Base-by-base conservation (phyloP, 2,888 invertebrate genomes). In the Pyrrhia umbra region DNA sequence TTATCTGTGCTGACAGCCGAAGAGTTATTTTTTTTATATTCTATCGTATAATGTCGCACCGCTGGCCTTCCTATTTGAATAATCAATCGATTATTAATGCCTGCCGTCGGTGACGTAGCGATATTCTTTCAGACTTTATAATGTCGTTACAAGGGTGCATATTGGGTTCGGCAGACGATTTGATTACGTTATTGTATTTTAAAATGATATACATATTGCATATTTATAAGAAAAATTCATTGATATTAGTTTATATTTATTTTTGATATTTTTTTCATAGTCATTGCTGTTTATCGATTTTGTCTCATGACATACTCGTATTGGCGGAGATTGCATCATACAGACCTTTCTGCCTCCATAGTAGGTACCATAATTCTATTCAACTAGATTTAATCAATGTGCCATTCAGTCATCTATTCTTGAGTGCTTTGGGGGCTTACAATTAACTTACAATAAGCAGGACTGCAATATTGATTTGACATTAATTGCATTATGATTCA, bases 51-150 rank as follows among this genome's bases (percentile, higher is more conserved):
- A 78, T 80, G 81, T 69, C 77, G 70, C 79, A 68, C 62, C 77
- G 79, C 75, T 37, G 84, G 75, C 68, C 75, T 74, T 65, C 82
- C 69, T 79, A 91, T 92, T 92, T 91, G 88, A 89, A 92, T 92
- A 89, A 89, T 89, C 91, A 89, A 94, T 93, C 92, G 91, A 89
- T 90, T 92, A 90, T 92, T 91, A 86, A 94, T 92, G 84, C 80
- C 77, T 72, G 66, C 61, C 77, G 72, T 75, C 81, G 77, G 85
- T 94, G 94, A 93, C 87, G 77, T 69, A 72, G 88, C 92, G 80
- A 83, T 83, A 88, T 88, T 85, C 86, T 93, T 93, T 91, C 84
- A 91, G 88, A 88, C 63, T 87, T 80, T 66, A 68, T 75, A 77
- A 76, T 79, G 57, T 79, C 46, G 46, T 75, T 68, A 62, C 55